Evolutionary conservation across 2,113 vertebrate species (phyloP).

Genomic region (Entelurus aequoreus): DNA sequence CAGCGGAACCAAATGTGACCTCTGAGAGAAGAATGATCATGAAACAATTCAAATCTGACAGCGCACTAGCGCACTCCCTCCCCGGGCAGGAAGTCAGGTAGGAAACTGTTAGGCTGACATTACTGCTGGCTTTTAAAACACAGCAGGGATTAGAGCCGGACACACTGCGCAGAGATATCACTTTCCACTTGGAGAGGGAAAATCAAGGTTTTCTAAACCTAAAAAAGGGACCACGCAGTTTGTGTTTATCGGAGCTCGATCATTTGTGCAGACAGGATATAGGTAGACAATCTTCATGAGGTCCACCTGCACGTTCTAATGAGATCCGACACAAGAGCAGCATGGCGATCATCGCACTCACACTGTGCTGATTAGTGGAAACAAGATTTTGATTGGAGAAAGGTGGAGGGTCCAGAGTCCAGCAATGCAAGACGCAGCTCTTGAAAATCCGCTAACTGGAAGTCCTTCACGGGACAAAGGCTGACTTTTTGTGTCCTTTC

Average conservation of each 20-base stretch:
- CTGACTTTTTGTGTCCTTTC: no score
- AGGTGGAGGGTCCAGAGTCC: not conserved
- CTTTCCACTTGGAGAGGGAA: constrained; percentile 17
- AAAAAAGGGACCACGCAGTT: not conserved
- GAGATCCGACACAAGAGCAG: not conserved
- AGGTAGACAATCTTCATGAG: not conserved
- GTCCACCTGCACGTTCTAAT: not conserved
- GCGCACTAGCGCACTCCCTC: constrained; percentile 38
- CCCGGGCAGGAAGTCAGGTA: constrained; percentile 51
- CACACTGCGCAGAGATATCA: constrained; percentile 26
- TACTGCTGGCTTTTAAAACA: constrained; percentile 45
- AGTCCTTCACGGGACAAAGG: no score
- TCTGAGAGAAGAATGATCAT: constrained; percentile 34
- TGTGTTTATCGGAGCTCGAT: not conserved
- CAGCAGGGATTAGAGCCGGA: constrained; percentile 37
- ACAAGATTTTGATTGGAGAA: not conserved
- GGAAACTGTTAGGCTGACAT: constrained; percentile 28
- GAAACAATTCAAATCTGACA: constrained; percentile 45
- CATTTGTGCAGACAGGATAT: not conserved
- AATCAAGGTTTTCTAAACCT: not conserved
- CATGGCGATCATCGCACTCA: not conserved
- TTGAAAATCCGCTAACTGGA: no score
- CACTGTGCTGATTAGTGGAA: not conserved
- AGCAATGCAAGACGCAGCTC: no score
- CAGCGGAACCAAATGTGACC: constrained; percentile 25